A percentile compares a stretch with the other conserved stretches of the same genome.
Evolutionary conservation across 2,797 vertebrate species (phyloP).

Genomic region (Alfaro cultratus): DNA sequence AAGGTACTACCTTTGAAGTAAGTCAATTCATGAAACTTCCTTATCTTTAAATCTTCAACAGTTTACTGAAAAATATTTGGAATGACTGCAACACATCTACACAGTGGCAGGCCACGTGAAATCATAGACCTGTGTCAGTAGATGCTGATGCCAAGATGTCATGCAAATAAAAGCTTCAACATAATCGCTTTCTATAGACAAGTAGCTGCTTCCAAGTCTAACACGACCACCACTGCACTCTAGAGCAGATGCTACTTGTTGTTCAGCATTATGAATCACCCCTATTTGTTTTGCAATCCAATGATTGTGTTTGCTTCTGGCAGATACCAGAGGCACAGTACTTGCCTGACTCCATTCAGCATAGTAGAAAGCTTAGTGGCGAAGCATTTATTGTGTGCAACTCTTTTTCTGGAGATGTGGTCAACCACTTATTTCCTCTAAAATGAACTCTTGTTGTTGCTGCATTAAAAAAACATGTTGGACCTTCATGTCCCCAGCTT

Average conservation of each 20-base stretch:
- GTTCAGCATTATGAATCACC: not conserved
- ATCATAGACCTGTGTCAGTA: too few relatives aligned
- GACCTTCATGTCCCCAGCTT: not conserved
- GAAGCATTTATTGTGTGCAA: not conserved
- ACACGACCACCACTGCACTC: not conserved
- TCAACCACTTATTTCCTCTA: not conserved
- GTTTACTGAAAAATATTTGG: not conserved
- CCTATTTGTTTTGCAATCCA: not conserved
- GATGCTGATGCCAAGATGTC: not conserved
- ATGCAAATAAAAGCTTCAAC: not conserved
- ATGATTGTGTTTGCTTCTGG: not conserved
- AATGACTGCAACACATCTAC: not conserved
- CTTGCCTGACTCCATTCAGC: not conserved
- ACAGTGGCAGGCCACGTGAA: too few relatives aligned
- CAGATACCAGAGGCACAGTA: not conserved
- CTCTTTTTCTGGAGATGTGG: not conserved
- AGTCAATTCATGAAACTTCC: not conserved
- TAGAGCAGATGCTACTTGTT: not conserved
- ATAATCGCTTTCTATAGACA: not conserved
- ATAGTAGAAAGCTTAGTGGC: not conserved
- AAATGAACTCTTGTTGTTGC: not conserved
- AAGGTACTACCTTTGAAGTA: not conserved
- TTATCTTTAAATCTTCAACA: not conserved
- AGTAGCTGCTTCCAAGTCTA: not conserved
- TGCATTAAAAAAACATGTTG: not conserved